Conservation (phyloP, 2,888 invertebrate genomes). For the Lacanobia oleracea region DNA sequence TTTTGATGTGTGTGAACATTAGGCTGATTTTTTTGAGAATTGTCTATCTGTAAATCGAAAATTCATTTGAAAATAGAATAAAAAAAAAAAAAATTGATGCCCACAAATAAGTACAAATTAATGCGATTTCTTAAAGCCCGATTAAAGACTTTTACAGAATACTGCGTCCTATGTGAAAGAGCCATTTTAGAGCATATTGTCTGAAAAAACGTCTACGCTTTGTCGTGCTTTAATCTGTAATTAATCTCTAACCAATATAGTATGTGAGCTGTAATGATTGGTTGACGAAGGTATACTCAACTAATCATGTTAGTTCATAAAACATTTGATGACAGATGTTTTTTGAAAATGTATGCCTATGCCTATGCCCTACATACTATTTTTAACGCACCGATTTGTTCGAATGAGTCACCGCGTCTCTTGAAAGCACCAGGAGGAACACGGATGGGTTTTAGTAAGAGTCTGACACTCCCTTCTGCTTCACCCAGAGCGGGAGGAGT, state of each 20-base stretch:
- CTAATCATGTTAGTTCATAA: not conserved
- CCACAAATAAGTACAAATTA: slow-evolving; percentile 7
- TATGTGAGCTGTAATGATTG: not conserved
- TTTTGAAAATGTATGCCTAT: too few species aligned
- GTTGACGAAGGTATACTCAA: not conserved
- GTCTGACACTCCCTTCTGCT: too few species aligned
- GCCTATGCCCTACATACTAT: too few species aligned
- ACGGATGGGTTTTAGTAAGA: too few species aligned
- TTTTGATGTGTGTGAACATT: slow-evolving; percentile 40
- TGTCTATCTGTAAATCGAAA: not conserved
- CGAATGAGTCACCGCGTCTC: too few species aligned
- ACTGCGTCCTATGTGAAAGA: not conserved
- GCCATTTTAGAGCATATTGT: not conserved
- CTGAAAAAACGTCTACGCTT: not conserved
- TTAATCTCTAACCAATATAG: not conserved
- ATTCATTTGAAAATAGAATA: too few species aligned
- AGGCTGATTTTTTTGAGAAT: not conserved
- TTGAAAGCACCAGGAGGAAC: too few species aligned
- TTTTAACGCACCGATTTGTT: too few species aligned
- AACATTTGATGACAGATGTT: too few species aligned
- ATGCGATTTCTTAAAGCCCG: not conserved
- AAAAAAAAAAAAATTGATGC: too few species aligned
- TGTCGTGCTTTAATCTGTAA: not conserved
- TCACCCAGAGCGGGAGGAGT: too few species aligned
- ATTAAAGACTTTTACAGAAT: not conserved